phyloP scores from a whole-genome alignment of 2,797 vertebrate genomes.

The Decapterus maruadsi region DNA sequence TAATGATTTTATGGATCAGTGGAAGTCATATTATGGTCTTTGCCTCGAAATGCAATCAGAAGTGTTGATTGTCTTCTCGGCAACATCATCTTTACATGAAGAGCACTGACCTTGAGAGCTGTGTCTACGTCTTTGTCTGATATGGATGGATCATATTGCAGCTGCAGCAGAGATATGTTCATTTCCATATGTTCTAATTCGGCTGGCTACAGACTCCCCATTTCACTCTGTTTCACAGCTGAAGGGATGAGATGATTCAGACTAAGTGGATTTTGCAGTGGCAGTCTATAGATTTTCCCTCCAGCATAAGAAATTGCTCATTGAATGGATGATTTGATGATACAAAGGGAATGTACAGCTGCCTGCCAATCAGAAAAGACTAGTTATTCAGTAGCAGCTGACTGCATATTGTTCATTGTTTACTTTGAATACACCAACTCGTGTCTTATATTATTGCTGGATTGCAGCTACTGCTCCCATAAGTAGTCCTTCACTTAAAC shows the following conservation, averaged over 20 bases:
- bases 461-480: neutral
- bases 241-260: conserved; percentile 57
- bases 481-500: neutral
- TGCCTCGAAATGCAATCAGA: conserved; percentile 62
- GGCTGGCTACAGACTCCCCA: conserved; percentile 26
- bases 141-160: conserved; percentile 28
- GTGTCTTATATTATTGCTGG: neutral
- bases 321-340: conserved; percentile 41
- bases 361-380: conserved; percentile 4
- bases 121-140: conserved; percentile 37
- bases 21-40: conserved; percentile 72
- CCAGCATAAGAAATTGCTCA: conserved; percentile 13
- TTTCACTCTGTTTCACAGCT: conserved; percentile 44
- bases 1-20: conserved; percentile 89
- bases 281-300: conserved; percentile 37
- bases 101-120: conserved; percentile 59
- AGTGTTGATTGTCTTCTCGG: conserved; percentile 65
- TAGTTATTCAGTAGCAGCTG: neutral
- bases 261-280: conserved; percentile 38
- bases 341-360: conserved; percentile 16
- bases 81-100: conserved; percentile 49
- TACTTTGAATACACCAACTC: neutral
- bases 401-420: neutral
- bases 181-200: conserved; percentile 72
- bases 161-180: conserved; percentile 39